Evolutionary conservation across 2,888 invertebrate genomes (phyloP).

Genomic region (Seira ritae): DNA sequence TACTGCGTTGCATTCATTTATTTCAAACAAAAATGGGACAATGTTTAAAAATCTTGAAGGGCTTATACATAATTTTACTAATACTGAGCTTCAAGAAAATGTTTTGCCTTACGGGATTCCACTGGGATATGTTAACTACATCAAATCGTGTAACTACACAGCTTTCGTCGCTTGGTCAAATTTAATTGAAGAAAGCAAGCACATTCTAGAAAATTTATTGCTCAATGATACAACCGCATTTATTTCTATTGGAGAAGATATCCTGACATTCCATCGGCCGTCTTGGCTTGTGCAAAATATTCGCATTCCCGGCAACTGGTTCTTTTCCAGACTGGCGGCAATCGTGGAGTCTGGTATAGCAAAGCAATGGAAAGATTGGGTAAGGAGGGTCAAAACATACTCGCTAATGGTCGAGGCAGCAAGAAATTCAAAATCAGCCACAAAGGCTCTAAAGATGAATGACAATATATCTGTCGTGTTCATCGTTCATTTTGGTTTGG

Average conservation of each 20-base stretch:
- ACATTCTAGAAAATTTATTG: not conserved
- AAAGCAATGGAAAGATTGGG: slow-evolving; percentile 24
- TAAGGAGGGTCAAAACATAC: slow-evolving; percentile 11
- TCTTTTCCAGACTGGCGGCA: not conserved
- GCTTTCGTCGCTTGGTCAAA: slow-evolving; percentile 27
- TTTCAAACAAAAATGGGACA: too few species aligned
- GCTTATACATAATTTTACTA: not conserved
- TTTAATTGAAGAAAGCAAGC: not conserved
- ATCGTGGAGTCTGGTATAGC: slow-evolving; percentile 27
- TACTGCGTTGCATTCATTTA: too few species aligned
- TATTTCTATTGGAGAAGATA: slow-evolving; percentile 12
- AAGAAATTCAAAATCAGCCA: too few species aligned
- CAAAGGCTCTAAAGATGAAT: not conserved
- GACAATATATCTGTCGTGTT: slow-evolving; percentile 38
- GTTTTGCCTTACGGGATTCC: not conserved
- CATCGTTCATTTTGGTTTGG: slow-evolving; percentile 19
- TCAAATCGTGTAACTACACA: not conserved
- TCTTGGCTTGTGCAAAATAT: slow-evolving; percentile 17
- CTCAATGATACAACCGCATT: not conserved
- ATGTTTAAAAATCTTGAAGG: not conserved
- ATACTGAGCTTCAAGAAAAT: not conserved
- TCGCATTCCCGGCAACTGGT: not conserved
- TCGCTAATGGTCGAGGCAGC: not conserved
- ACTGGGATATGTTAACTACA: slow-evolving; percentile 21
- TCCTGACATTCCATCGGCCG: not conserved